Base-by-base conservation (phyloP, 2,888 invertebrate genomes). In the Pristionchus maxplancki region DNA sequence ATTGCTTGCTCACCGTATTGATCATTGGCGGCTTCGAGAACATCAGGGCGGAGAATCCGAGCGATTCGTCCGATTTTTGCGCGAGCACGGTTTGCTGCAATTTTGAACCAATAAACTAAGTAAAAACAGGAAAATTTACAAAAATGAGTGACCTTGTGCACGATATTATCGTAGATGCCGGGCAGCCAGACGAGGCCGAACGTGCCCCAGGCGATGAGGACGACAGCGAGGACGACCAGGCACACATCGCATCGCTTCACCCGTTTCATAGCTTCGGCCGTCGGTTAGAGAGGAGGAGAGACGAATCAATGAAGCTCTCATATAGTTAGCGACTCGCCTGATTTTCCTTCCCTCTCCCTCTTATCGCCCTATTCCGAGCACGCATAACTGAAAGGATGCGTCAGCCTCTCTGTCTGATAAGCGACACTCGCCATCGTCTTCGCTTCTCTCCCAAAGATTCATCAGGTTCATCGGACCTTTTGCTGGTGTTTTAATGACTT, bases 321-420 rank as follows among this genome's bases (percentile, higher is more conserved):
- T 78, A 78, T 78, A 78, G 78, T 78, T 78, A 78, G 78, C n/a
- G 13, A 78, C 71, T 78, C 78, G 78, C 44, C 78, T 15, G 78
- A 78, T 78, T 78, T 71, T 48, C 78, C 44, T 71, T 48, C 78
- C 44, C 44, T 8, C n/a, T 58, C 71, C 8, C 20, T 34, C 67
- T 74, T 74, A 74, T 74, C 71, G 37, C 71, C 71, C 71, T 40
- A 40, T 74, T 34, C 64, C 71, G 20, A 74, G 71, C 71, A 74
- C 71, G 71, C 71, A 74, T 74, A 74, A 40, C 71, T 37, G 64
- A 64, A 34, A 64, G 71, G 71, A 74, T 74, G 71, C 24, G 71
- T 74, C 71, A 74, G 71, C 20, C 5, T n/a, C 11, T 24, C 24
- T 6, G 20, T 13, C 37, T 5, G 71, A 74, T 37, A 74, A 40